Base-by-base conservation (phyloP, 2,888 invertebrate genomes). In the Parelbella ahira region DNA sequence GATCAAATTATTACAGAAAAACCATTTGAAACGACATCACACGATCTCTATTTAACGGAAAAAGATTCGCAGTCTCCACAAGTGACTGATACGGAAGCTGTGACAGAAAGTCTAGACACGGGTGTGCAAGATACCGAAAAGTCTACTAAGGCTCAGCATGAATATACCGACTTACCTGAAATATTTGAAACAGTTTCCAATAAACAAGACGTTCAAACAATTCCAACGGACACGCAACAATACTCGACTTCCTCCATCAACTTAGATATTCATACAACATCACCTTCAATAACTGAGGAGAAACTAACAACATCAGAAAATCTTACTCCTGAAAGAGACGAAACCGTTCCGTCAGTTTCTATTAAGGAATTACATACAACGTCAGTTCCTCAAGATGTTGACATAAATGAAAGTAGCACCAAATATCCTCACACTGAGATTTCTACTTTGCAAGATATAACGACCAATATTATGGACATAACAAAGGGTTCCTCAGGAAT, bases 1-100 rank as follows among this genome's bases (percentile, higher is more conserved):
- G 24, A 48, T 3, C 20, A 24, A 11, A 37, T 18, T 18, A 3
- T 11, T 12, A 12, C 38, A 27, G 39, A 33, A 38, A 41, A 27
- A 9, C 38, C 44, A 7, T 13, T 30, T 0, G 28, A 46, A 13
- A 24, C 24, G 5, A 27, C 32, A 2, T 24, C 32, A 6, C 28
- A 11, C 9, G 34, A 28, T 12, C 3, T 13, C 4, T 18, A 20
- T 23, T 20, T 15, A 10, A 13, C 19, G 5, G 27, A 33, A 3
- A n/a, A 32, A 33, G 33, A 33, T n/a, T n/a, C n/a, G n/a, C n/a
- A n/a, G 5, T n/a, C 20, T 20, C 13, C 25, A 32, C 21, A 28
- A 12, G 23, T 9, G 1, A 28, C 13, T n/a, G 11, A 13, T 13
- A n/a, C 6, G 5, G 25, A 8, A 36, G 29, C 9, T 3, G 5